A percentile compares a stretch with the other conserved stretches of the same genome.
Conservation (phyloP, 2,888 invertebrate species). For the Thysanoteuthis rhombus region DNA sequence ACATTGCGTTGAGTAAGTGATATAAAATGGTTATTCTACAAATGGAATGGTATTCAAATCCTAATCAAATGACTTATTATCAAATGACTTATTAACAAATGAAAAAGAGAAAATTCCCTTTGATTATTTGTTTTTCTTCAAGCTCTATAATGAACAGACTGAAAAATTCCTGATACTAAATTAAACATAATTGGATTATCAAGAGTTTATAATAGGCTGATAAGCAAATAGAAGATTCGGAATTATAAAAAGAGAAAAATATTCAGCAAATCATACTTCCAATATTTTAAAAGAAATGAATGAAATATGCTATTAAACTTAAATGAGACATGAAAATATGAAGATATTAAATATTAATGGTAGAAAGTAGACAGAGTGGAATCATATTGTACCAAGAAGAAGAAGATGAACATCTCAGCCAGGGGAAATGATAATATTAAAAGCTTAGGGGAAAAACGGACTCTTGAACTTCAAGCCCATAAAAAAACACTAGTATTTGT, state of each 20-base stretch:
- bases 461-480: neutral
- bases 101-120: neutral
- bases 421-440: neutral
- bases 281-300: neutral
- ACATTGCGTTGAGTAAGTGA: neutral
- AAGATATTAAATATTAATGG: neutral
- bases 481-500: neutral
- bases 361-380: neutral
- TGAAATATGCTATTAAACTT: neutral
- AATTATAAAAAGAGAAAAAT: neutral
- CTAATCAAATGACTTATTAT: neutral
- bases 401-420: neutral
- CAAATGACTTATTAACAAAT: neutral
- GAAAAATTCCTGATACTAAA: no score
- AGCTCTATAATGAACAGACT: neutral
- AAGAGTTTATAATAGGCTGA: no score
- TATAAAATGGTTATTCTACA: neutral
- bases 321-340: neutral
- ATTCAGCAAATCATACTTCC: neutral
- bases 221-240: neutral
- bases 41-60: no score
- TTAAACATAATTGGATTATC: no score
- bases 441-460: neutral
- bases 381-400: neutral
- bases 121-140: no score